Evolutionary conservation across 1,140 invertebrate genomes (phyloP).

Genomic region (Callitettix versicolor): DNA sequence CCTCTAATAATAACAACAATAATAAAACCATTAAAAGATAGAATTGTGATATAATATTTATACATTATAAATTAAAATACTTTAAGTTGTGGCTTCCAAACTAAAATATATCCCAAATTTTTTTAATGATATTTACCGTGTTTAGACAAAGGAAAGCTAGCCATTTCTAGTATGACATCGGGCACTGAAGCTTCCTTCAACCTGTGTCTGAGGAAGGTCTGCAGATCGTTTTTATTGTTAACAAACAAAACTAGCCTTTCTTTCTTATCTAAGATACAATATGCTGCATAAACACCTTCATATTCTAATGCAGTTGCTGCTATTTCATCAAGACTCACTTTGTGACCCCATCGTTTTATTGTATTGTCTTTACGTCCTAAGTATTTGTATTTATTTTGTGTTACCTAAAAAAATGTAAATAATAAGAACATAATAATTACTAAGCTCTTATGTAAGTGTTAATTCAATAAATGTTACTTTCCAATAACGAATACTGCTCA

Average conservation of each 20-base stretch:
- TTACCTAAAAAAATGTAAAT: slow-evolving; percentile 13
- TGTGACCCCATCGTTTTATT: slow-evolving; percentile 64
- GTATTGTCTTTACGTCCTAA: slow-evolving; percentile 49
- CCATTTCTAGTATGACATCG: slow-evolving; percentile 40
- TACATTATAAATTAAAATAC: too few species aligned
- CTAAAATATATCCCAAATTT: too few species aligned
- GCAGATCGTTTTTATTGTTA: background rate
- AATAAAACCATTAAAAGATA: too few species aligned
- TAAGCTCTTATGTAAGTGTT: too few species aligned
- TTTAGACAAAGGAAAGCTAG: slow-evolving; percentile 41
- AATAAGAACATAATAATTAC: too few species aligned
- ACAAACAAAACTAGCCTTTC: slow-evolving; percentile 10
- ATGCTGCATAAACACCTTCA: slow-evolving; percentile 29
- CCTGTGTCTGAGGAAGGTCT: slow-evolving; percentile 3
- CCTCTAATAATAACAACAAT: too few species aligned
- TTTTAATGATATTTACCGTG: slow-evolving; percentile 56
- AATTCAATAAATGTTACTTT: too few species aligned
- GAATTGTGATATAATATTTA: too few species aligned
- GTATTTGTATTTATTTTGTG: slow-evolving; percentile 1
- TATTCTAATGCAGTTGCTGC: slow-evolving; percentile 40
- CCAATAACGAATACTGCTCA: too few species aligned
- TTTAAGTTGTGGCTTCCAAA: too few species aligned
- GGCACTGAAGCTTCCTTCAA: slow-evolving; percentile 32
- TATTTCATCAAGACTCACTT: slow-evolving; percentile 48
- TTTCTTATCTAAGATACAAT: background rate